Evolutionary conservation across 2,888 invertebrate species (phyloP), one percentile per base, ranked within the genome.

Genomic region (Dasysyrphus tricinctus): DNA sequence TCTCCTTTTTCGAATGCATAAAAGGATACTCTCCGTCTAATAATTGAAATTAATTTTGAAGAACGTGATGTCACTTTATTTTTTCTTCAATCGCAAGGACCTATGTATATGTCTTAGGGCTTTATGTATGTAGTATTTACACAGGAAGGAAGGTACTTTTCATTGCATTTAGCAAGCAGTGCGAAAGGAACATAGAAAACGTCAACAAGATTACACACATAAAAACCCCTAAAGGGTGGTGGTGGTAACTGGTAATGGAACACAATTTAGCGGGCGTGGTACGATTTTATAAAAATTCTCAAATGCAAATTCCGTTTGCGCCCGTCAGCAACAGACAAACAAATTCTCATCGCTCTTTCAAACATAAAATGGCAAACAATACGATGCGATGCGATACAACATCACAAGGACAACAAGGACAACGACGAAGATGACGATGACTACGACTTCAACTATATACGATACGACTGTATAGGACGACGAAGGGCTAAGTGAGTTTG

Each of bases 261-360:
- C 37, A 70, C n/a, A 59, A 77, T 74, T 59, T 65, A 77, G 39
- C 39, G 37, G 70, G 78, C 74, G 57, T 74, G 19, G 54, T 59
- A 65, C 7, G 32, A 65, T 54, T 54, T 54, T 49, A 16, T 61
- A 61, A 61, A 61, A 61, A 81, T 78, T 82, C 34, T 72, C 16
- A 59, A 86, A 86, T 86, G 86, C 86, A 86, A 86, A 86, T 86
- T 78, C 72, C 78, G 65, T 75, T 79, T 79, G 75, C 72, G 74
- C 86, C 82, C 82, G 75, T 86, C 82, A 86, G 78, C 75, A 79
- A 82, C 86, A 86, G 86, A 79, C 86, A 86, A 86, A 79, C 86
- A 86, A 86, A 79, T 72, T 78, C 86, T 75, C 69, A 77, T 74
- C 73, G 44, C 32, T 49, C 61, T 61, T 24, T 32, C 32, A 29